A percentile compares a stretch with the other conserved stretches of the same genome.
Conservation (phyloP, 1,140 invertebrate species). For the Drosophila pseudoananassae region DNA sequence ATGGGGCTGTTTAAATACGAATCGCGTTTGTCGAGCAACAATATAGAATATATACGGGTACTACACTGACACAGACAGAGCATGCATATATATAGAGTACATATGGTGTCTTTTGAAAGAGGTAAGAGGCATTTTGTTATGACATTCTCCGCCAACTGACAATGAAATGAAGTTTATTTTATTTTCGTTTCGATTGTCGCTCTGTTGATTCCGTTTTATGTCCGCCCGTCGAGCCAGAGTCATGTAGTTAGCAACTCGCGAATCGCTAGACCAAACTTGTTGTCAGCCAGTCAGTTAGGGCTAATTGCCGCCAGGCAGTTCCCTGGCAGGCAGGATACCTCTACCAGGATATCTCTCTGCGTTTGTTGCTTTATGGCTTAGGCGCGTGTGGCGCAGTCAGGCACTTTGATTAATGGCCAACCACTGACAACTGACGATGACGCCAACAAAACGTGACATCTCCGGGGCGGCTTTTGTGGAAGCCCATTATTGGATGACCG, state of each 20-base stretch:
- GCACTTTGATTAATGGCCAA: conserved; percentile 49
- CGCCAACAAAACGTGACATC: conserved; percentile 45
- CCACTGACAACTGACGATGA: conserved; percentile 28
- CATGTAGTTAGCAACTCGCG: conserved; percentile 41
- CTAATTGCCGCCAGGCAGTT: conserved; percentile 57
- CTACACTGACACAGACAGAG: conserved; percentile 4
- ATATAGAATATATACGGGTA: conserved; percentile 19
- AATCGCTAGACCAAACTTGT: conserved; percentile 35
- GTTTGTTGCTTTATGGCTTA: conserved; percentile 26
- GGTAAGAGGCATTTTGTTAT: conserved; percentile 49
- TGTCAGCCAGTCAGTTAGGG: conserved; percentile 31
- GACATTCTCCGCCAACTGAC: conserved; percentile 49
- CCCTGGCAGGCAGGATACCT: background rate
- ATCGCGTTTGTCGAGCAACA: conserved; percentile 57
- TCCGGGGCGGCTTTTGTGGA: conserved; percentile 2
- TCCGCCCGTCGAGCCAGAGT: background rate
- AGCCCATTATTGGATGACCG: background rate
- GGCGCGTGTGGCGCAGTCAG: conserved; percentile 29
- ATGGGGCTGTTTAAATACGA: conserved; percentile 54
- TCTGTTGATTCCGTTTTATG: conserved; percentile 53
- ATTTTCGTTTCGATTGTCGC: conserved; percentile 49
- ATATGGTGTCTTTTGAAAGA: conserved; percentile 7
- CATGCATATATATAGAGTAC: conserved; percentile 22
- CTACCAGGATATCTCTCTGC: conserved; percentile 36
- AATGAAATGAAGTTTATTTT: conserved; percentile 57